These are phyloP conservation scores for Macrobrachium rosenbergii DNA, from an alignment of 1,140 invertebrate species.

Conservation along the genomic window DNA sequence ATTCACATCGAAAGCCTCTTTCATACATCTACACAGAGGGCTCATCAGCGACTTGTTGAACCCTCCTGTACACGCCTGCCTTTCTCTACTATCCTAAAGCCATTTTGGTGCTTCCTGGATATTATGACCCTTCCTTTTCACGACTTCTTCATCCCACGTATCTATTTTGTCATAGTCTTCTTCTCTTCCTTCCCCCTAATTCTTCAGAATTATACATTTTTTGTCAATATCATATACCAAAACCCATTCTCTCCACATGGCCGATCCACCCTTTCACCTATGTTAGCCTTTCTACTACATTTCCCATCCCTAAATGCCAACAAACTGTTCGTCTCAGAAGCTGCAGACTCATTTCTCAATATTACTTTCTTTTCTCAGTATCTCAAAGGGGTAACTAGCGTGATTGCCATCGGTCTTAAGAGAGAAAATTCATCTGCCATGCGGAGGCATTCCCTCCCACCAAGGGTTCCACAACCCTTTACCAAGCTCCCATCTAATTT, in stretches of 20 bases:
- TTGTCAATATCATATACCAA: too few species aligned
- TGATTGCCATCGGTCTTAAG: too few species aligned
- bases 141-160: not conserved
- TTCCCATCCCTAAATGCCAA: too few species aligned
- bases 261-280: not conserved
- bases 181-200: not conserved
- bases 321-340: too few species aligned
- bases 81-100: not conserved
- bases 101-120: not conserved
- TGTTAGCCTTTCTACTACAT: not conserved
- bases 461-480: too few species aligned
- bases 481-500: too few species aligned
- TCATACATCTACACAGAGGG: not conserved
- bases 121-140: not conserved
- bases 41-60: not conserved
- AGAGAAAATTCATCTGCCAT: too few species aligned
- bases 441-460: too few species aligned
- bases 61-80: not conserved
- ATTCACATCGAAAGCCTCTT: too few species aligned
- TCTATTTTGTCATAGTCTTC: not conserved
- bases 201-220: not conserved
- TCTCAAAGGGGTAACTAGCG: too few species aligned
- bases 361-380: too few species aligned
- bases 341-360: too few species aligned
- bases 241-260: not conserved